Base-by-base conservation (phyloP, 1,140 invertebrate species). In the Drosophila sucinea region DNA sequence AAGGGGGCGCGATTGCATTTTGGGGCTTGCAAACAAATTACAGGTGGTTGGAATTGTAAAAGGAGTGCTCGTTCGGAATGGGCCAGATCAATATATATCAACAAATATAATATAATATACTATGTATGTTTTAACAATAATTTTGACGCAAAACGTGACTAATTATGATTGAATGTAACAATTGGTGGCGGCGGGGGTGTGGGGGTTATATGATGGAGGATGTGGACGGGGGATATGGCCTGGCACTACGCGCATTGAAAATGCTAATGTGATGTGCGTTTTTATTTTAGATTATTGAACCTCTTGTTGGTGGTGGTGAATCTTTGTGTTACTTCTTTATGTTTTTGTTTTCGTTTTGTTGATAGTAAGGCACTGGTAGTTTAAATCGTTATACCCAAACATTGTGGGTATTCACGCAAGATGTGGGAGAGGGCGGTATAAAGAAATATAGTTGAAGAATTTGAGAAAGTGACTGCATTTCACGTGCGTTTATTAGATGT, bases 41-140 rank as follows among this genome's bases (percentile, higher is more conserved):
- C 64, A 78, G 85, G 85, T 90, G 85, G 85, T 89, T 89, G 85
- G 85, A 89, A 89, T 90, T 89, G 85, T 89, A 90, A 85, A 89
- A 67, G 79, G 85, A 90, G 78, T 89, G 85, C 85, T 90, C 76
- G 71, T 76, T 90, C 82, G 85, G 85, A 90, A 89, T 89, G 85
- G 85, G 79, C 81, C 85, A 89, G 84, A 89, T 89, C 84, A 89
- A 70, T 67, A 61, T 25, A 70, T 67, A 61, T 25, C 40, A 32
- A 73, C 62, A 66, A 33, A 25, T 33, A 25, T 57, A 55, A 41
- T 35, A 40, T 29, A 62, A 68, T 63, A 68, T 60, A 69, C 76
- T 74, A 67, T 83, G 67, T 77, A 67, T 73, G 73, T 74, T 89
- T 74, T 79, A 73, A 78, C 77, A 77, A 67, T 70, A 75, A 84